Evolutionary conservation across 2,113 vertebrate species (phyloP), one percentile per base, ranked within the genome.

Genomic region (Salminus brasiliensis): DNA sequence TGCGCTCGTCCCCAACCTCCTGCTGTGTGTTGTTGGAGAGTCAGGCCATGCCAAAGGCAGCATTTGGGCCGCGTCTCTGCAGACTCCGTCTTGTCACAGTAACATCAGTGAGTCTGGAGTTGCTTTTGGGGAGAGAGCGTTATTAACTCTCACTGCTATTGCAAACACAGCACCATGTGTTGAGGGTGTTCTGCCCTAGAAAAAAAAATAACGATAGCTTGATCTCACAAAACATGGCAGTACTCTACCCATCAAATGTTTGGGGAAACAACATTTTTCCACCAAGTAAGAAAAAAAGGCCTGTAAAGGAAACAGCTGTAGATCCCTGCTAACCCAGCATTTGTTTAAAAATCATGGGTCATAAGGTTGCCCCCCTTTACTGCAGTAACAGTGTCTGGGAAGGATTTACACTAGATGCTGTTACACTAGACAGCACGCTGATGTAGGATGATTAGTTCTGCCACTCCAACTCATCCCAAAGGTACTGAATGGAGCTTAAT

Each of bases 151-250:
- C 79, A 55, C 43, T 21, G 66, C 60, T 18, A 55, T 74, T 30
- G 27, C 62, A 41, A 68, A 49, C 23, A 15, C 39, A 41, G 7
- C n/a, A 39, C 45, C 36, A 32, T 23, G 39, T 83, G 57, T 41
- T 52, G 74, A 75, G 63, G 66, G 52, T 55, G 73, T 10, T 49
- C 68, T 80, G 79, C 16, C 66, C 69, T 77, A 68, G 74, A 81
- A 75, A 71, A 74, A n/a, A 75, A 62, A 85, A 78, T 62, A 53
- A 73, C 45, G 39, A n/a, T n/a, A n/a, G 13, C 52, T 73, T 52
- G 34, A 57, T 74, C 18, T 65, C 65, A 62, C 60, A 67, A 29
- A 65, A 76, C 70, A 27, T 39, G 53, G 62, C 30, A 16, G 57
- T 60, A 41, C 43, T 2, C 13, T 13, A 2, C 43, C 43, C 12